These are phyloP conservation scores for Drosophila picticornis DNA, from an alignment of 2,888 invertebrate species.

Conservation along the genomic window DNA sequence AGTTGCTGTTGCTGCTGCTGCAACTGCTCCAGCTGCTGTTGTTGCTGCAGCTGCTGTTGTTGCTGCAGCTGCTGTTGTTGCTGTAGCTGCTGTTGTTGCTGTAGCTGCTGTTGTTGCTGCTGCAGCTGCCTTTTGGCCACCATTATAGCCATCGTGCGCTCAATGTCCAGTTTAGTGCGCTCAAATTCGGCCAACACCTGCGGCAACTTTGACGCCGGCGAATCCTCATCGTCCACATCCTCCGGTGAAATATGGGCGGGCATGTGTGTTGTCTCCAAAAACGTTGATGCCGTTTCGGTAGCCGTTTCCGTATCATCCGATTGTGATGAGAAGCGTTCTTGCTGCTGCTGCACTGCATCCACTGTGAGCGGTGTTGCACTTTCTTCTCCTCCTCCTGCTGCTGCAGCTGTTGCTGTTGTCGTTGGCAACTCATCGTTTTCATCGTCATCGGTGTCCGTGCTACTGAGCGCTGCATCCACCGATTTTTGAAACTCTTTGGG, in stretches of 20 bases:
- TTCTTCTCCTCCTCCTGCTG: not conserved
- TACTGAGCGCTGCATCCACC: conserved; percentile 84
- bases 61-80: conserved; percentile 15
- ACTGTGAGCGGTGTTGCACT: conserved; percentile 30
- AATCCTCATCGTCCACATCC: conserved; percentile 50
- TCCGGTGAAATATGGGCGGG: conserved; percentile 7
- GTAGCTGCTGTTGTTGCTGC: conserved; percentile 8
- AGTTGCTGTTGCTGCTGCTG: conserved; percentile 21
- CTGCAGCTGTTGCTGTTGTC: not conserved
- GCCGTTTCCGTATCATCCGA: conserved; percentile 59
- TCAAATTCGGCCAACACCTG: conserved; percentile 82
- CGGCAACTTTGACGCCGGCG: conserved; percentile 69
- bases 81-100: conserved; percentile 4
- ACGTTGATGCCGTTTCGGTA: conserved; percentile 54
- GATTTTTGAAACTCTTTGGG: conserved; percentile 87
- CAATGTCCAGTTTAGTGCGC: conserved; percentile 82
- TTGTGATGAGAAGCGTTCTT: conserved; percentile 18
- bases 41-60: not conserved
- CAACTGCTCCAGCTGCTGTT: conserved; percentile 2
- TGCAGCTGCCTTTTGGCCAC: conserved; percentile 52
- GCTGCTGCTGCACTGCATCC: conserved; percentile 48
- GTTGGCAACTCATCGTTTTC: conserved; percentile 51
- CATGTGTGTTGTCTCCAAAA: conserved; percentile 30
- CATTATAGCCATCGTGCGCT: conserved; percentile 77
- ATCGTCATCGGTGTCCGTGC: conserved; percentile 83